phyloP scores from a whole-genome alignment of 2,888 invertebrate species.

The Volucella zonaria region DNA sequence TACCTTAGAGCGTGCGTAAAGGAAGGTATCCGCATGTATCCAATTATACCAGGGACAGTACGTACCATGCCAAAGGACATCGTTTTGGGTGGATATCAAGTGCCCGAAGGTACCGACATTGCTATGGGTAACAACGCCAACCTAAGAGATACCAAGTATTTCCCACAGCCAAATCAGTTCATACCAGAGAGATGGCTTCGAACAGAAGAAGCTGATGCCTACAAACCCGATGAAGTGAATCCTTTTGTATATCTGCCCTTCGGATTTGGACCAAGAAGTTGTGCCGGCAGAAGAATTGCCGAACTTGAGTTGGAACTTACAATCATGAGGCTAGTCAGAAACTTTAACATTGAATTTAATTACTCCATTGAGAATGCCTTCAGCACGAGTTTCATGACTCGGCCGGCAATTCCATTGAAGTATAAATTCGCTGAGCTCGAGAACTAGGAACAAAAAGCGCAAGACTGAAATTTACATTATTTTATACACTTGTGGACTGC shows the following conservation, averaged over 20 bases:
- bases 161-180: conserved; percentile 85
- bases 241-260: conserved; percentile 87
- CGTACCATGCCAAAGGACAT: conserved; percentile 84
- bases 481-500: no score
- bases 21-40: conserved; percentile 86
- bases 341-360: conserved; percentile 78
- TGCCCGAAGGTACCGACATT: conserved; percentile 87
- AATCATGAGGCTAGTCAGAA: conserved; percentile 80
- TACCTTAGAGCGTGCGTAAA: conserved; percentile 88
- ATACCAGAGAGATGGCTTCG: conserved; percentile 89
- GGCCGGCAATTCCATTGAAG: conserved; percentile 79
- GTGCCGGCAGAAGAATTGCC: conserved; percentile 88
- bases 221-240: conserved; percentile 57
- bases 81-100: conserved; percentile 85
- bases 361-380: conserved; percentile 77
- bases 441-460: conserved; percentile 31
- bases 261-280: conserved; percentile 87
- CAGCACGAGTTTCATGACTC: conserved; percentile 77
- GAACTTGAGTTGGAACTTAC: conserved; percentile 87
- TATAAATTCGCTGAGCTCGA: conserved; percentile 78
- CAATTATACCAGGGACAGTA: conserved; percentile 84
- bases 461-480: background rate
- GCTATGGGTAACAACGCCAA: conserved; percentile 87
- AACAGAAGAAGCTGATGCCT: conserved; percentile 59
- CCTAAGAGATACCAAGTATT: conserved; percentile 85